These are phyloP conservation scores for Lanius ludovicianus DNA, from an alignment of 2,113 vertebrate genomes.

Conservation along the genomic window DNA sequence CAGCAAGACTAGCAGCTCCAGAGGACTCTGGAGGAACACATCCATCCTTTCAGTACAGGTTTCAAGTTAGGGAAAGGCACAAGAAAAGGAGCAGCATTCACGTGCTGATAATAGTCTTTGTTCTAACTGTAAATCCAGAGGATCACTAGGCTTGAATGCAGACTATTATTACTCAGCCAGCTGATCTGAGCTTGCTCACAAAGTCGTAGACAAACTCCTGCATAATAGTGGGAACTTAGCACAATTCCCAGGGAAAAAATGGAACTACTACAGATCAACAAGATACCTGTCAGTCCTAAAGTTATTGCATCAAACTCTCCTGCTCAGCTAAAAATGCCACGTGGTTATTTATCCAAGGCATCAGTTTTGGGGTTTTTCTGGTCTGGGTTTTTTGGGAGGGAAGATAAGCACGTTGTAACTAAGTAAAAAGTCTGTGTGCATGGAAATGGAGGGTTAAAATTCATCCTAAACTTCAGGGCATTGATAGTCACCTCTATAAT, in stretches of 20 bases:
- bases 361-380: neutral
- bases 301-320: no score
- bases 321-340: neutral
- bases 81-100: neutral
- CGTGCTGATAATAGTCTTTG: neutral
- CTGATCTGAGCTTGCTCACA: neutral
- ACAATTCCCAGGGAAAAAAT: neutral
- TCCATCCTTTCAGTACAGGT: neutral
- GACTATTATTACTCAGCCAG: neutral
- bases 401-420: neutral
- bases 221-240: neutral
- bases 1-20: neutral
- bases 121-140: neutral
- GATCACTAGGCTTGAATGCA: neutral
- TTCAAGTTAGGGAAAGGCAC: neutral
- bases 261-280: rapidly evolving
- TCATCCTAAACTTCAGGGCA: neutral
- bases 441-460: neutral
- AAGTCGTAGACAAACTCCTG: neutral
- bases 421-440: neutral
- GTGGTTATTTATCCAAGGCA: neutral
- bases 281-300: neutral
- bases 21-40: neutral
- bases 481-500: neutral
- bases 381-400: neutral